phyloP scores from a whole-genome alignment of 2,113 vertebrate species.

The Tyrannus savana region DNA sequence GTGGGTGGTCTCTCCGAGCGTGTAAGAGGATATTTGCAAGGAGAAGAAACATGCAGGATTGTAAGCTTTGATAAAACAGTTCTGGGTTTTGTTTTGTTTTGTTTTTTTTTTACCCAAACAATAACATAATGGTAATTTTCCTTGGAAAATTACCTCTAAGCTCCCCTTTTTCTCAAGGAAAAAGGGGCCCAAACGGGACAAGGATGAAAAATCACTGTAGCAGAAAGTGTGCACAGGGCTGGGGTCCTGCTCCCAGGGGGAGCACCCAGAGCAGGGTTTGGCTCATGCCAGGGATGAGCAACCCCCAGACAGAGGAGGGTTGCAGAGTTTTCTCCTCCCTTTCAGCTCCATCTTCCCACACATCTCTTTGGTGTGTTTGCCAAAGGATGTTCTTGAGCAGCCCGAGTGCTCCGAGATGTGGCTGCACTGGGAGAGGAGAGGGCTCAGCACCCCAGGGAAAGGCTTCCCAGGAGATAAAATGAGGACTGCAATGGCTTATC shows the following conservation, averaged over 20 bases:
- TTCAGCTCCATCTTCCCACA: neutral
- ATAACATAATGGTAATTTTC: neutral
- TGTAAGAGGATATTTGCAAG: constrained; percentile 51
- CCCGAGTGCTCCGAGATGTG: rapidly evolving
- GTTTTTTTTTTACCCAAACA: neutral
- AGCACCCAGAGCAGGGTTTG: neutral
- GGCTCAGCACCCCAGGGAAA: neutral
- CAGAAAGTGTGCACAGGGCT: rapidly evolving
- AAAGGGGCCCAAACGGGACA: neutral
- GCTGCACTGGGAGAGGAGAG: neutral
- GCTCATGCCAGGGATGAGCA: neutral
- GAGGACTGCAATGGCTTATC: rapidly evolving
- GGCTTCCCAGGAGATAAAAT: rapidly evolving
- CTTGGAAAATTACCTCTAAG: neutral
- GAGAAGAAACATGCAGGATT: neutral
- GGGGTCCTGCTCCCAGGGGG: neutral
- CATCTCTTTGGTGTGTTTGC: rapidly evolving
- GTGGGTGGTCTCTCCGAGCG: constrained; percentile 72
- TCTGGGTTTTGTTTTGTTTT: neutral
- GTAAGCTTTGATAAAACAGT: constrained; percentile 28
- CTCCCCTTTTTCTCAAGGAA: neutral
- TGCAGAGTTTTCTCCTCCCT: neutral
- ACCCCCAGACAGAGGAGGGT: neutral
- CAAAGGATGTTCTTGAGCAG: neutral
- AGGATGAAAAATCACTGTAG: neutral